phyloP scores from a whole-genome alignment of 2,113 vertebrate species.

The Chiloscyllium plagiosum region DNA sequence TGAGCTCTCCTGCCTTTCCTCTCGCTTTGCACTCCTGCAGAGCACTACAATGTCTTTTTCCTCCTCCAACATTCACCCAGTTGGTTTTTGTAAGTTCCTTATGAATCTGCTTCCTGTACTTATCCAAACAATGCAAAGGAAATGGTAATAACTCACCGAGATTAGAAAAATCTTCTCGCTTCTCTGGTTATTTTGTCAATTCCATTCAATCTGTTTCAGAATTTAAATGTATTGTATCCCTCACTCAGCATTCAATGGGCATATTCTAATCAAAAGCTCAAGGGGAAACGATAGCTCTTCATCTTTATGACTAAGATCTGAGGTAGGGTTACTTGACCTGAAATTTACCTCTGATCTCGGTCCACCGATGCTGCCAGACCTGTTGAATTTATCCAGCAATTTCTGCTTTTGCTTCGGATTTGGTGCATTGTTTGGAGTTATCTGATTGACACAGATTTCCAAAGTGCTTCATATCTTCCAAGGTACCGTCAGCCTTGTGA shows the following conservation, averaged over 20 bases:
- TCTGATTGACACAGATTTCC: background rate
- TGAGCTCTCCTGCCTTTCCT: background rate
- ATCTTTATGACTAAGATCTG: too few species aligned
- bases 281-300: background rate
- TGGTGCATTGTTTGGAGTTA: background rate
- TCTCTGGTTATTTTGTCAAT: background rate
- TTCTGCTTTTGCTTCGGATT: background rate
- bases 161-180: background rate
- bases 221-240: background rate
- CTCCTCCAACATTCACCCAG: background rate
- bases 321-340: too few species aligned
- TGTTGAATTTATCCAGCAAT: too few species aligned
- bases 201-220: background rate
- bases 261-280: background rate
- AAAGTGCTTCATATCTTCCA: background rate
- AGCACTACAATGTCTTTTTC: background rate
- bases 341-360: too few species aligned
- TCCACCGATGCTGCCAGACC: too few species aligned
- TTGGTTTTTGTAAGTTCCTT: background rate
- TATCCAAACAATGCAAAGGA: background rate
- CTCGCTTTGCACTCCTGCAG: background rate
- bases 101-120: background rate
- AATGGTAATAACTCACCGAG: background rate
- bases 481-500: background rate
- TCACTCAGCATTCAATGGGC: background rate